Conservation (phyloP, 2,888 invertebrate genomes). For the Philopedon plagiatum region DNA sequence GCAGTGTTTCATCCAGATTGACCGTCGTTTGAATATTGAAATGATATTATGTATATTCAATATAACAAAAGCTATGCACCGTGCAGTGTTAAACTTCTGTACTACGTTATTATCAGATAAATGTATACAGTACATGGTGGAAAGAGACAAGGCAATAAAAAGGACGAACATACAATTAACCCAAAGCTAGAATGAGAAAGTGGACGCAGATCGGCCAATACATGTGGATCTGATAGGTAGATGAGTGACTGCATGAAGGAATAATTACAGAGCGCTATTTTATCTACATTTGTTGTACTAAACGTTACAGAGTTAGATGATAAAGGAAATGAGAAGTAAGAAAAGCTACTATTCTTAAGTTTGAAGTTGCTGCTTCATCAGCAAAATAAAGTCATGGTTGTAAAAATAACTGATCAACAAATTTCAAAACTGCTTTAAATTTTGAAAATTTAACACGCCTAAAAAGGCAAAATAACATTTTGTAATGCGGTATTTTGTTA, state of each 20-base stretch:
- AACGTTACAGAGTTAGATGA: conserved; percentile 54
- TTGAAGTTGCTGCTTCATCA: neutral
- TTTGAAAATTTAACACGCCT: too few species aligned
- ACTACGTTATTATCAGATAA: conserved; percentile 50
- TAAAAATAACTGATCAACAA: too few species aligned
- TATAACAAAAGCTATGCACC: conserved; percentile 38
- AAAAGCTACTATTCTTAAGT: neutral
- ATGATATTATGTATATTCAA: conserved; percentile 34
- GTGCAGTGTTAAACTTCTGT: conserved; percentile 34
- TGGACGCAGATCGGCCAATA: conserved; percentile 46
- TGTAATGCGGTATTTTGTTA: too few species aligned
- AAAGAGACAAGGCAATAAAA: conserved; percentile 14
- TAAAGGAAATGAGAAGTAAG: conserved; percentile 42
- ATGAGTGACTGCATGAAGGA: conserved; percentile 65
- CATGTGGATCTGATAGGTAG: conserved; percentile 58
- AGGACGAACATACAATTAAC: neutral
- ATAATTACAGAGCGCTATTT: conserved; percentile 67
- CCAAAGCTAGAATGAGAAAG: conserved; percentile 27
- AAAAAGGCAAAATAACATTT: too few species aligned
- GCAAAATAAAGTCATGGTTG: neutral
- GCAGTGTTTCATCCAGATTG: conserved; percentile 28
- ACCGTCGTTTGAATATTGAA: conserved; percentile 26
- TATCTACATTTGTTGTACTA: conserved; percentile 62
- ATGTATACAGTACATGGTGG: conserved; percentile 50
- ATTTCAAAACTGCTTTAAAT: too few species aligned